These are phyloP conservation scores for Euplagia quadripunctaria DNA, from an alignment of 2,888 invertebrate genomes.

Conservation along the genomic window DNA sequence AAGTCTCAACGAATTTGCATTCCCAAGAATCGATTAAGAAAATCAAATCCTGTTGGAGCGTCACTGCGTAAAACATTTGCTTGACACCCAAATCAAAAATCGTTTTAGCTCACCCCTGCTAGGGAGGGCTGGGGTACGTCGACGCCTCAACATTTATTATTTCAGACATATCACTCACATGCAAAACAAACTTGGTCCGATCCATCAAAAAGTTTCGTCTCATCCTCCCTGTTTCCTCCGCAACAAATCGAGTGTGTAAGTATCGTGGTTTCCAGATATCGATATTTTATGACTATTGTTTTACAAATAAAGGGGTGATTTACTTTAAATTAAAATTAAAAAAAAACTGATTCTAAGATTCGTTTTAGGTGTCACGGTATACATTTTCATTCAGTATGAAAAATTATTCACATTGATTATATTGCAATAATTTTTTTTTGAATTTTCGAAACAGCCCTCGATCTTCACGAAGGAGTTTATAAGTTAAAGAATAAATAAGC, in stretches of 20 bases:
- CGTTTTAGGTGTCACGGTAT: background rate
- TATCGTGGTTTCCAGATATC: conserved; percentile 74
- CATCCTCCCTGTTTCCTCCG: conserved; percentile 62
- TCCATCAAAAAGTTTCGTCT: conserved; percentile 86
- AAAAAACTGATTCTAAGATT: background rate
- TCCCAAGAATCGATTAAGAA: conserved; percentile 84
- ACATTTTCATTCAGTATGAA: background rate
- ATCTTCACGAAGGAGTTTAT: conserved; percentile 33
- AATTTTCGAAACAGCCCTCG: background rate
- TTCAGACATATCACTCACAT: conserved; percentile 88
- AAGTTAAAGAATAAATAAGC: conserved; percentile 79
- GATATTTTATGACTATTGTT: conserved; percentile 54
- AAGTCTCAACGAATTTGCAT: conserved; percentile 70
- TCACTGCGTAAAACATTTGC: conserved; percentile 86
- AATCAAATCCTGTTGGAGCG: conserved; percentile 84
- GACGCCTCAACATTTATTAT: conserved; percentile 88
- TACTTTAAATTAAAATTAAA: background rate
- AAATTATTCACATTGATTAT: background rate
- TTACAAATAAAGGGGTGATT: conserved; percentile 13
- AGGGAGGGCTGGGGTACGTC: conserved; percentile 79
- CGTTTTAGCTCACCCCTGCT: conserved; percentile 84
- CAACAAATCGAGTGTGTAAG: conserved; percentile 86
- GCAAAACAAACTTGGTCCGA: conserved; percentile 87
- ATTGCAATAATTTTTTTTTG: background rate
- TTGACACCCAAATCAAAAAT: conserved; percentile 88